Percentiles rank a stretch among this genome's conserved stretches.
phyloP scores from a whole-genome alignment of 2,797 vertebrate species.

The Poecilia gillii region DNA sequence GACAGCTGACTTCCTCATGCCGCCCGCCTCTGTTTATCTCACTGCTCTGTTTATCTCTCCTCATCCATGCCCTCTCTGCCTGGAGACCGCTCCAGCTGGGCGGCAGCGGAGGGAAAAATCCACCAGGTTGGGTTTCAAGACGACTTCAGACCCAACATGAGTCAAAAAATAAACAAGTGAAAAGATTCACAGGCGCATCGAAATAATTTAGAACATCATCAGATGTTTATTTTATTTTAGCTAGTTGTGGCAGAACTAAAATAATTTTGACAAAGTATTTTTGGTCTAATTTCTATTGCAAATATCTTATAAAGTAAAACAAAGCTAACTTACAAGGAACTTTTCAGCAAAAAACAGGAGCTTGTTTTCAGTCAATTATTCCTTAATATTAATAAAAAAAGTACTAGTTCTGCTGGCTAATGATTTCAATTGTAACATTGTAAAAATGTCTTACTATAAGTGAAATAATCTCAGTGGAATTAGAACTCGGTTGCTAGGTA shows the following conservation, averaged over 20 bases:
- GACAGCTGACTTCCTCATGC: slow-evolving; percentile 85
- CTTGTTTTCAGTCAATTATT: too few relatives aligned
- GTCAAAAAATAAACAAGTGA: slow-evolving; percentile 62
- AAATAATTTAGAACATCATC: neutral
- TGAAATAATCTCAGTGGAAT: too few relatives aligned
- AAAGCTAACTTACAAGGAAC: too few relatives aligned
- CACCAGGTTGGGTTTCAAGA: slow-evolving; percentile 68
- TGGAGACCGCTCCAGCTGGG: slow-evolving; percentile 66
- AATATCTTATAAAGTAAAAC: too few relatives aligned
- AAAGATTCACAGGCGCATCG: slow-evolving; percentile 23
- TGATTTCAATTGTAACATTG: too few relatives aligned
- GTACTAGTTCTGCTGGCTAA: too few relatives aligned
- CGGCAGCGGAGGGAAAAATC: slow-evolving; percentile 36
- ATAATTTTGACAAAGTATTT: too few relatives aligned
- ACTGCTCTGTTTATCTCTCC: slow-evolving; percentile 74
- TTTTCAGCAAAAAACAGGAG: too few relatives aligned
- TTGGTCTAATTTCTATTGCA: too few relatives aligned
- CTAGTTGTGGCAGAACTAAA: neutral
- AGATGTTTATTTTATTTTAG: neutral
- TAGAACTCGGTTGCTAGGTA: too few relatives aligned
- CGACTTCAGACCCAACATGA: slow-evolving; percentile 56
- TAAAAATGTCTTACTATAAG: too few relatives aligned
- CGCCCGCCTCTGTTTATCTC: slow-evolving; percentile 77
- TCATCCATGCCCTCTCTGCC: slow-evolving; percentile 61
- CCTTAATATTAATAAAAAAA: too few relatives aligned